These are phyloP conservation scores for Anarhynchus alexandrinus DNA, from an alignment of 2,113 vertebrate species.

Conservation along the genomic window DNA sequence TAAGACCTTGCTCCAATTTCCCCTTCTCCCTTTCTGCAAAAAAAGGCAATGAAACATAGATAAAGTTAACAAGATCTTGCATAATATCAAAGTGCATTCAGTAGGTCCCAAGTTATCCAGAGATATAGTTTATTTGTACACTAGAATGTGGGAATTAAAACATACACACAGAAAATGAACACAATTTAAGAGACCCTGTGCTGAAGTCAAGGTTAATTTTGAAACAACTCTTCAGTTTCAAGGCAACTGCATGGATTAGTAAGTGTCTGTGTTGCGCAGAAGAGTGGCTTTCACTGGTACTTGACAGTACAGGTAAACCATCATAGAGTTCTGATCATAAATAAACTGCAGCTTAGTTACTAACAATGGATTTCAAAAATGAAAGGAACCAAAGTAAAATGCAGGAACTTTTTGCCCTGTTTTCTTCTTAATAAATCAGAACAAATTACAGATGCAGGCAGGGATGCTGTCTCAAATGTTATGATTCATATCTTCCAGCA, in stretches of 20 bases:
- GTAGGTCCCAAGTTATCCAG: conserved; percentile 58
- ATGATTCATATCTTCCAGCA: background rate
- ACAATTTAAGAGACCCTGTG: background rate
- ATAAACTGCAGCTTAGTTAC: background rate
- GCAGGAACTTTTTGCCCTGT: background rate
- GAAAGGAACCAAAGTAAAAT: background rate
- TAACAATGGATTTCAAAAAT: conserved; percentile 5
- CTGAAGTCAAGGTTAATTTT: conserved; percentile 48
- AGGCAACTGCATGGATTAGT: conserved; percentile 2
- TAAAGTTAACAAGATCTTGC: conserved; percentile 73
- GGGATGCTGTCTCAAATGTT: background rate
- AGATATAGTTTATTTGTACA: conserved; percentile 25
- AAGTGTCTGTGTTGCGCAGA: conserved; percentile 19
- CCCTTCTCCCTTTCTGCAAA: conserved; percentile 31
- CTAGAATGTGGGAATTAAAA: conserved; percentile 48
- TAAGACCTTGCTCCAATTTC: conserved; percentile 72
- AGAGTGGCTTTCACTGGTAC: conserved; percentile 18
- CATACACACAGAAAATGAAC: background rate
- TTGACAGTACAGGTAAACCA: conserved; percentile 10
- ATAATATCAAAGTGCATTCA: conserved; percentile 68
- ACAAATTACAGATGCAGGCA: background rate
- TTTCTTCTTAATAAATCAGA: conserved; percentile 35
- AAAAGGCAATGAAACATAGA: conserved; percentile 66
- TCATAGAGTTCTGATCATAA: background rate
- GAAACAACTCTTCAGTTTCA: conserved; percentile 43